These are phyloP conservation scores for Pseudeuparius sepicola DNA, from an alignment of 2,888 invertebrate genomes.

Conservation along the genomic window DNA sequence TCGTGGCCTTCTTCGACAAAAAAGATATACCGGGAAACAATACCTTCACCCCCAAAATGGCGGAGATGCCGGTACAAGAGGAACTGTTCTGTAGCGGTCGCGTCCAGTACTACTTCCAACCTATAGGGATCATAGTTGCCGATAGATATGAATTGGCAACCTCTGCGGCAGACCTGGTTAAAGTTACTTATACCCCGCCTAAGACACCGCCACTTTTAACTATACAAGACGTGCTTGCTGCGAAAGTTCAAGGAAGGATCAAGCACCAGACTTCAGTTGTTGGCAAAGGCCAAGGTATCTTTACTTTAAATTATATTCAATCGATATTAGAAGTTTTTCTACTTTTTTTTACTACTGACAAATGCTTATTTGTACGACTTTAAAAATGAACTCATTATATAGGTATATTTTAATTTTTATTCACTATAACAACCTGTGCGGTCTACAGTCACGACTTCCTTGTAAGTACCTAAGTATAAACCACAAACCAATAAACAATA, in stretches of 20 bases:
- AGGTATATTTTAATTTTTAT: no score
- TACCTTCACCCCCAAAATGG: constrained; percentile 39
- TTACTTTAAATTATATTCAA: no score
- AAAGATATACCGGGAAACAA: constrained; percentile 65
- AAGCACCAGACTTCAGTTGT: constrained; percentile 34
- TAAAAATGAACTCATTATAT: no score
- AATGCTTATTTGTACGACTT: no score
- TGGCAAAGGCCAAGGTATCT: constrained; percentile 35
- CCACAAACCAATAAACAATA: not conserved
- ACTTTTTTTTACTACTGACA: no score
- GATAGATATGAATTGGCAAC: constrained; percentile 48
- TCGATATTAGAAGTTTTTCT: no score
- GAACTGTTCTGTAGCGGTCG: constrained; percentile 44
- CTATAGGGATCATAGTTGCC: constrained; percentile 65
- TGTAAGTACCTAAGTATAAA: not conserved
- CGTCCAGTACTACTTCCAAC: constrained; percentile 59
- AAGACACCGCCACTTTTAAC: constrained; percentile 38
- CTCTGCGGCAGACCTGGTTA: constrained; percentile 47
- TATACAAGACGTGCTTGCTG: constrained; percentile 43
- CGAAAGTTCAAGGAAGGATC: constrained; percentile 39
- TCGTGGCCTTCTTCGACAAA: constrained; percentile 52
- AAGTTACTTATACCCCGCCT: constrained; percentile 45
- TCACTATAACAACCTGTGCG: no score
- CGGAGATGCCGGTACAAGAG: constrained; percentile 32
- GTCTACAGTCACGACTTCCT: no score